Evolutionary conservation across 23 tunicate species (phyloP).

Genomic region (Styela plicata): DNA sequence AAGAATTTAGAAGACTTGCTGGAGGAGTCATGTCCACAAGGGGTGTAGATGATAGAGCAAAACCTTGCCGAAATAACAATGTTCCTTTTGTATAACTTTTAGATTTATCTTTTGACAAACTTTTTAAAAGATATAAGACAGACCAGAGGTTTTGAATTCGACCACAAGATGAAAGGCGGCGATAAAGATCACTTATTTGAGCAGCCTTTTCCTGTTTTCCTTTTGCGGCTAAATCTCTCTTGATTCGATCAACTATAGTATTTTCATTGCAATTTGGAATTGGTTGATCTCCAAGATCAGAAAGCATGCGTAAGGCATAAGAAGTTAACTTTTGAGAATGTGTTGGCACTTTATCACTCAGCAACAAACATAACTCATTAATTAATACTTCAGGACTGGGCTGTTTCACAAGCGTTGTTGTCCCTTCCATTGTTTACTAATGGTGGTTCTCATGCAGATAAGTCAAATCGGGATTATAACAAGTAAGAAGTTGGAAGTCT

Average conservation of each 20-base stretch:
- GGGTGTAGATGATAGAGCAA: constrained; percentile 67
- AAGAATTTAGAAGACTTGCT: not conserved
- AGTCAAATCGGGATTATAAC: too few relatives aligned
- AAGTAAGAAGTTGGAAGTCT: too few relatives aligned
- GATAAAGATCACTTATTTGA: constrained; percentile 50
- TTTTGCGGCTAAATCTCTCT: constrained; percentile 52
- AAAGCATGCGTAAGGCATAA: constrained; percentile 53
- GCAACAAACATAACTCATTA: constrained; percentile 28
- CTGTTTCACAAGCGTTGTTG: constrained; percentile 13
- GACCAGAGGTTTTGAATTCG: constrained; percentile 71
- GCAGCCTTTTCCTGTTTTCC: constrained; percentile 61
- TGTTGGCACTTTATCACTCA: constrained; percentile 8
- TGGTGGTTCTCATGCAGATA: too few relatives aligned
- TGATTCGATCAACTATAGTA: constrained; percentile 48
- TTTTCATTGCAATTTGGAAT: constrained; percentile 73
- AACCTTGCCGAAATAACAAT: constrained; percentile 69
- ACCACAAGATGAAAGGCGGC: constrained; percentile 43
- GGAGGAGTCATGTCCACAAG: constrained; percentile 9
- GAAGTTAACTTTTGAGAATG: constrained; percentile 33
- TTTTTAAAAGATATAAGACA: constrained; percentile 40
- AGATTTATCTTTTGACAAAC: constrained; percentile 44
- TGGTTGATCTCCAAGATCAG: constrained; percentile 42
- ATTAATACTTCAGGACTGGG: constrained; percentile 42
- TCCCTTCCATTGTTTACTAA: too few relatives aligned
- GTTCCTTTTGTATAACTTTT: constrained; percentile 43